Conservation (phyloP, 2,888 invertebrate genomes). For the Hirtodrosophila alboralis region DNA sequence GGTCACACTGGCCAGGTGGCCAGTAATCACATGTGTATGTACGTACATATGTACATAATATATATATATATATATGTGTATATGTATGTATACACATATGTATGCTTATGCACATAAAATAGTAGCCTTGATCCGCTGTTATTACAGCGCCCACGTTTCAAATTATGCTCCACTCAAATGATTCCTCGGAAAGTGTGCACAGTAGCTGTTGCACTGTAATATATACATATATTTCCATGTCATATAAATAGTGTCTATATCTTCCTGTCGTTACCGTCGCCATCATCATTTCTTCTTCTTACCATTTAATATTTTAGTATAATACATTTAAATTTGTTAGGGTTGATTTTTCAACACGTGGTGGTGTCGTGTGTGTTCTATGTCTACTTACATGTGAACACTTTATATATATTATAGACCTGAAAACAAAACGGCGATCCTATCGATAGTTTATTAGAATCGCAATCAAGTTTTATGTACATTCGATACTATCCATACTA, state of each 20-base stretch:
- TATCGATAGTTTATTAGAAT: no score
- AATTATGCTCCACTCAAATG: constrained; percentile 31
- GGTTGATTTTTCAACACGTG: constrained; percentile 80
- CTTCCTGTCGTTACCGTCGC: constrained; percentile 7
- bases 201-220: neutral
- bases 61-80: constrained; percentile 11
- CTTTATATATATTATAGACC: constrained; percentile 4
- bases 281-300: constrained; percentile 37
- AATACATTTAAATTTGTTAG: constrained; percentile 65
- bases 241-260: no score
- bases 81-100: constrained; percentile 15
- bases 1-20: constrained; percentile 56
- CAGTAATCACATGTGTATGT: constrained; percentile 74
- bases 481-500: no score
- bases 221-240: no score
- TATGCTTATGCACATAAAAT: constrained; percentile 24
- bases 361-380: constrained; percentile 47
- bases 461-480: no score
- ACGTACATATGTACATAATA: constrained; percentile 14
- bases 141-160: constrained; percentile 47
- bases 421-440: no score
- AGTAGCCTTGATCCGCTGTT: constrained; percentile 53
- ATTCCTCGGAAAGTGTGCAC: constrained; percentile 12
- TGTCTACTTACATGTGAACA: constrained; percentile 28
- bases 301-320: constrained; percentile 19